phyloP scores from a whole-genome alignment of 2,797 vertebrate genomes.

The Ammospiza maritima region DNA sequence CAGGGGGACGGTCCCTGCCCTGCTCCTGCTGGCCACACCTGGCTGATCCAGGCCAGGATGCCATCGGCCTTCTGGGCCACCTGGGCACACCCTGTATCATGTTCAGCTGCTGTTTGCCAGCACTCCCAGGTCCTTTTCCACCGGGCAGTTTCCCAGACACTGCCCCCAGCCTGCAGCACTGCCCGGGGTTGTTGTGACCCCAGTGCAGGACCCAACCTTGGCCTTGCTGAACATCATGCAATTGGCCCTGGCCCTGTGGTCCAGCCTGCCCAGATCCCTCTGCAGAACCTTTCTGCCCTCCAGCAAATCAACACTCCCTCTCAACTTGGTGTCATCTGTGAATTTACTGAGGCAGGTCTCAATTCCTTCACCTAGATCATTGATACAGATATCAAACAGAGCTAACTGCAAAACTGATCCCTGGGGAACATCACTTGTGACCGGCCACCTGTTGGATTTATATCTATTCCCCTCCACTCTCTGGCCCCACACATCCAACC shows the following conservation, averaged over 20 bases:
- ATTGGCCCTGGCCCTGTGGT: rapidly evolving
- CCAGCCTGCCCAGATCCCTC: not conserved
- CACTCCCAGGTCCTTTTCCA: not conserved
- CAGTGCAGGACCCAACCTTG: not conserved
- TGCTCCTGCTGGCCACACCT: too few relatives aligned
- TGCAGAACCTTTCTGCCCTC: not conserved
- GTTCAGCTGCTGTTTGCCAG: not conserved
- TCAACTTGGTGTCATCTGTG: not conserved
- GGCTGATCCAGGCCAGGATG: too few relatives aligned
- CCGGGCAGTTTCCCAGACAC: not conserved
- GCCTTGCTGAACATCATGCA: rapidly evolving
- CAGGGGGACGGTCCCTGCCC: too few relatives aligned
- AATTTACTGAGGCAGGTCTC: not conserved
- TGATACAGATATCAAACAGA: not conserved
- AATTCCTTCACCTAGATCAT: not conserved
- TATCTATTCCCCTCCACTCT: not conserved
- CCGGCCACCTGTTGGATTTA: not conserved
- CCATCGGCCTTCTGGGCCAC: too few relatives aligned
- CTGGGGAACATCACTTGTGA: not conserved
- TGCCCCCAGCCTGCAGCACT: rapidly evolving
- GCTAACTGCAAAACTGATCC: not conserved
- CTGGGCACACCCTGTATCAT: too few relatives aligned
- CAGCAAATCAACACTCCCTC: not conserved
- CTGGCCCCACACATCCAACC: not conserved
- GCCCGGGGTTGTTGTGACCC: not conserved